Evolutionary conservation across 2,797 vertebrate genomes (phyloP).

Genomic region (Anolis apletophallus): DNA sequence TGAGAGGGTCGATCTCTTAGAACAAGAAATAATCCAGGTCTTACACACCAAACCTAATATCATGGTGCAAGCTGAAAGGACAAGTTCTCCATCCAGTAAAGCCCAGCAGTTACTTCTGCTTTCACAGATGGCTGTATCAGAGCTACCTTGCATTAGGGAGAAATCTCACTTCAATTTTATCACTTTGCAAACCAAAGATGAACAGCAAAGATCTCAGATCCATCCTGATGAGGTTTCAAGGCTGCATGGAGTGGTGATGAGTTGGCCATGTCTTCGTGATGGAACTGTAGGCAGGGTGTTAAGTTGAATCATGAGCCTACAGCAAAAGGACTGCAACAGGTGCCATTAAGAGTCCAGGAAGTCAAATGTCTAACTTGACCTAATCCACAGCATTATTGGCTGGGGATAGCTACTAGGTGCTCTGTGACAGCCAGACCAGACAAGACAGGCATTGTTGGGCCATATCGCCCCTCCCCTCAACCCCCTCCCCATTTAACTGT

Average conservation of each 20-base stretch:
- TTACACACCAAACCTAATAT: background rate
- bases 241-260: no score
- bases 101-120: background rate
- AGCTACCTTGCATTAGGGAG: no score
- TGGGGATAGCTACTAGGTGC: background rate
- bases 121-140: background rate
- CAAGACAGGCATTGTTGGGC: background rate
- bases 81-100: constrained; percentile 6
- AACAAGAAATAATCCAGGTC: background rate
- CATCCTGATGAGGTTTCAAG: background rate
- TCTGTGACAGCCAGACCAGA: background rate
- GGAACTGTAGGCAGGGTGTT: background rate
- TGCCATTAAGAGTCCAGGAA: background rate
- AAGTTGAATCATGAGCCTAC: background rate
- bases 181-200: background rate
- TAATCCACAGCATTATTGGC: background rate
- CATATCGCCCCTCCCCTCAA: no score
- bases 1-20: background rate
- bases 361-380: background rate
- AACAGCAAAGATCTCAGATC: background rate
- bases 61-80: background rate
- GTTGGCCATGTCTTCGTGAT: background rate
- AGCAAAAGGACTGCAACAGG: background rate
- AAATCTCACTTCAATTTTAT: background rate
- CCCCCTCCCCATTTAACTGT: background rate